These are phyloP conservation scores for Pogona vitticeps DNA, from an alignment of 2,113 vertebrate genomes.

Conservation along the genomic window DNA sequence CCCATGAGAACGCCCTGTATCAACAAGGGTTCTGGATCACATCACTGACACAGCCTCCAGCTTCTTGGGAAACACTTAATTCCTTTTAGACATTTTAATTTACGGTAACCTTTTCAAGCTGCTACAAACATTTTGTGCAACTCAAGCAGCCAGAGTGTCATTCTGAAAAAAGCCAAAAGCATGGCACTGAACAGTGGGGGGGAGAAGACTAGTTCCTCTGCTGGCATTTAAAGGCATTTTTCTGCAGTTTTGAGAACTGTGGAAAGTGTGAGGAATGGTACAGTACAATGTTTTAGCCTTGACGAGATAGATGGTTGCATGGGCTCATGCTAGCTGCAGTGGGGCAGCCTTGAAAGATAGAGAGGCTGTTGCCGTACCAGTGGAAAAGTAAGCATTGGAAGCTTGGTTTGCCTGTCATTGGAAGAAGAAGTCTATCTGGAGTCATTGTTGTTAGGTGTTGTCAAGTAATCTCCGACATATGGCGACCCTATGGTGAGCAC, in stretches of 20 bases:
- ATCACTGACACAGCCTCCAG: neutral
- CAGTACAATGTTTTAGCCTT: neutral
- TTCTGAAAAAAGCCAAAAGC: neutral
- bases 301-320: neutral
- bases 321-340: neutral
- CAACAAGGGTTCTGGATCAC: neutral
- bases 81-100: constrained; percentile 13
- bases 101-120: neutral
- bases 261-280: neutral
- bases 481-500: too few species aligned
- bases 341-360: neutral
- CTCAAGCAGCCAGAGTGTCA: neutral
- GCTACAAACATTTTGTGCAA: neutral
- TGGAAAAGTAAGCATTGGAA: neutral
- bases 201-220: neutral
- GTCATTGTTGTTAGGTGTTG: neutral
- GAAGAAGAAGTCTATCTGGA: neutral
- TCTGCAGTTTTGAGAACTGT: neutral
- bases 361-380: neutral
- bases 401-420: neutral
- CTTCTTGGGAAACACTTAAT: neutral
- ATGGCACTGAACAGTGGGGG: too few species aligned
- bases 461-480: too few species aligned
- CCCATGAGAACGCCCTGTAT: too few species aligned
- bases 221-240: neutral